A percentile compares a stretch with the other conserved stretches of the same genome.
Evolutionary conservation across 1,140 invertebrate genomes (phyloP).

Genomic region (Pseudomyrmex gracilis): DNA sequence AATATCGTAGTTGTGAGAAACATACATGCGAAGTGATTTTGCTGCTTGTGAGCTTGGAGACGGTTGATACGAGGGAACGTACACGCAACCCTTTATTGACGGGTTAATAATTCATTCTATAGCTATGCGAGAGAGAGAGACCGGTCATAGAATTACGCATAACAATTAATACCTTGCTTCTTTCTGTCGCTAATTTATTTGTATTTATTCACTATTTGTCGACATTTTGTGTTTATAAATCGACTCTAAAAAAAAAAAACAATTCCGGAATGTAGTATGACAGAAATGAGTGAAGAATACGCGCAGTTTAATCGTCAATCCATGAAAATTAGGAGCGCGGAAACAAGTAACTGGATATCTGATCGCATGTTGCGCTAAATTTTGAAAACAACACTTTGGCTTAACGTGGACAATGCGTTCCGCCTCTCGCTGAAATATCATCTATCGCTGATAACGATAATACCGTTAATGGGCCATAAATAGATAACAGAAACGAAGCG

Average conservation of each 20-base stretch:
- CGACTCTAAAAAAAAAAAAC: slow-evolving; percentile 2
- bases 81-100: slow-evolving; percentile 49
- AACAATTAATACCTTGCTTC: slow-evolving; percentile 27
- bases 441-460: slow-evolving; percentile 25
- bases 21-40: background rate
- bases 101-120: slow-evolving; percentile 7
- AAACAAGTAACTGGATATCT: slow-evolving; percentile 34
- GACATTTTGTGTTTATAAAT: background rate
- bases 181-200: slow-evolving; percentile 24
- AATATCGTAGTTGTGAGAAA: background rate
- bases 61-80: background rate
- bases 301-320: background rate
- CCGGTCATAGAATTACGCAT: slow-evolving; percentile 31
- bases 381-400: slow-evolving; percentile 35
- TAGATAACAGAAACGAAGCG: slow-evolving; percentile 16
- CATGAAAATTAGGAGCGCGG: slow-evolving; percentile 14
- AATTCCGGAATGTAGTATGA: background rate
- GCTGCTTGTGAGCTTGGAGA: background rate
- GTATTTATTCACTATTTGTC: slow-evolving; percentile 37
- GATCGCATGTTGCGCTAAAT: slow-evolving; percentile 42
- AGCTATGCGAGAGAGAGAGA: background rate
- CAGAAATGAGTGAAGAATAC: background rate
- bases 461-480: slow-evolving; percentile 18
- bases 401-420: slow-evolving; percentile 30
- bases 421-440: background rate